These are phyloP conservation scores for Acanthococcus lagerstroemiae DNA, from an alignment of 2,888 invertebrate genomes.

Conservation along the genomic window DNA sequence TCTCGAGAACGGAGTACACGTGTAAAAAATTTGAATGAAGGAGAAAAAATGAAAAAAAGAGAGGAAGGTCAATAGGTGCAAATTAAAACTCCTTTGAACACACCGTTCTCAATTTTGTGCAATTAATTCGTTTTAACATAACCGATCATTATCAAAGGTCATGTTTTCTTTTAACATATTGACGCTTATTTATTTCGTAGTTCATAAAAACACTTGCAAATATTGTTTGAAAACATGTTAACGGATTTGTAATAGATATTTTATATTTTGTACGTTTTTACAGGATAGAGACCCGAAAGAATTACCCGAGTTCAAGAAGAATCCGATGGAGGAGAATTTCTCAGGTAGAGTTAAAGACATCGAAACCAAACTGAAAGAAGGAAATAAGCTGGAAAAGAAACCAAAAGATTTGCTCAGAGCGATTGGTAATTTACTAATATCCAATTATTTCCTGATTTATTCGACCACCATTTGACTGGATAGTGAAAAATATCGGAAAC, in stretches of 20 bases:
- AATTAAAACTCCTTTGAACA: too few species aligned
- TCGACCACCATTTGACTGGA: too few species aligned
- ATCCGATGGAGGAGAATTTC: conserved; percentile 49
- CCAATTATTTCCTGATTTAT: background rate
- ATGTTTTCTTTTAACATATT: background rate
- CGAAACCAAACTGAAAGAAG: conserved; percentile 64
- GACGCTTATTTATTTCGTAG: background rate
- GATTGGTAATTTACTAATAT: conserved; percentile 47
- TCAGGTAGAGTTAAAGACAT: conserved; percentile 58
- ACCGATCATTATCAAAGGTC: too few species aligned
- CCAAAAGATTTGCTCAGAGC: conserved; percentile 77
- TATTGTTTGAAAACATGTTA: background rate
- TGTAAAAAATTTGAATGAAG: too few species aligned
- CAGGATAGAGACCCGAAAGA: conserved; percentile 45
- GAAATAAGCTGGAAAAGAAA: conserved; percentile 56
- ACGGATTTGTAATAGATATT: conserved; percentile 4
- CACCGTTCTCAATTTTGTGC: too few species aligned
- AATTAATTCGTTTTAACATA: too few species aligned
- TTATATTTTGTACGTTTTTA: conserved; percentile 36
- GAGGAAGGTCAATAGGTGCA: too few species aligned
- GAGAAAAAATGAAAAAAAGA: too few species aligned
- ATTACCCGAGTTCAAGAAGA: conserved; percentile 39
- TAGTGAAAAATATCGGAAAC: too few species aligned
- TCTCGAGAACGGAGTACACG: too few species aligned
- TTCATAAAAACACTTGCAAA: background rate